Evolutionary conservation across 1,140 invertebrate genomes (phyloP).

Genomic region (Drosophila orosa): DNA sequence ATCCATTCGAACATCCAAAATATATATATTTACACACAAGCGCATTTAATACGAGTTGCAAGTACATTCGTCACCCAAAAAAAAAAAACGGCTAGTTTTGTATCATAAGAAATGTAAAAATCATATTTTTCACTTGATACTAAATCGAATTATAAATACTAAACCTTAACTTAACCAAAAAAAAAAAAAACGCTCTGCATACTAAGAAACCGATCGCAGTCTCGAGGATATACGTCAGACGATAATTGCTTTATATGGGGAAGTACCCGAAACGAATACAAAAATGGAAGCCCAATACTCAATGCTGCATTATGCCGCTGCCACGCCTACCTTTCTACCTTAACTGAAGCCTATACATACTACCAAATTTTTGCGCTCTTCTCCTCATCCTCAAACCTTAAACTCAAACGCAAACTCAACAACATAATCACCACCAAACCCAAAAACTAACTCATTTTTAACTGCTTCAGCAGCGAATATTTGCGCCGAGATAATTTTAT

Average conservation of each 20-base stretch:
- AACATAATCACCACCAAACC: constrained; percentile 71
- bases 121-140: constrained; percentile 67
- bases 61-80: constrained; percentile 29
- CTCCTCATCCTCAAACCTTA: constrained; percentile 18
- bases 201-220: constrained; percentile 39
- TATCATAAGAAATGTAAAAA: constrained; percentile 58
- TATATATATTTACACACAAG: constrained; percentile 49
- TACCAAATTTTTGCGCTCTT: constrained; percentile 52
- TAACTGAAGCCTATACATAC: constrained; percentile 57
- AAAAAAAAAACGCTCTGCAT: constrained; percentile 45
- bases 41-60: constrained; percentile 49
- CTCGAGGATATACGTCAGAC: constrained; percentile 23
- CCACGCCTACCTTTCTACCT: constrained; percentile 76
- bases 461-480: constrained; percentile 58
- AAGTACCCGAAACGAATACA: constrained; percentile 27
- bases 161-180: constrained; percentile 23
- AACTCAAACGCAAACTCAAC: constrained; percentile 23
- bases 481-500: constrained; percentile 69
- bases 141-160: constrained; percentile 41
- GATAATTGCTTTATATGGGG: constrained; percentile 61
- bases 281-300: constrained; percentile 47
- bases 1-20: constrained; percentile 41
- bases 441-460: constrained; percentile 69
- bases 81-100: constrained; percentile 48
- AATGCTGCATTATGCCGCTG: constrained; percentile 67